These are phyloP conservation scores for Andrena haemorrhoa DNA, from an alignment of 2,888 invertebrate genomes.

Conservation along the genomic window DNA sequence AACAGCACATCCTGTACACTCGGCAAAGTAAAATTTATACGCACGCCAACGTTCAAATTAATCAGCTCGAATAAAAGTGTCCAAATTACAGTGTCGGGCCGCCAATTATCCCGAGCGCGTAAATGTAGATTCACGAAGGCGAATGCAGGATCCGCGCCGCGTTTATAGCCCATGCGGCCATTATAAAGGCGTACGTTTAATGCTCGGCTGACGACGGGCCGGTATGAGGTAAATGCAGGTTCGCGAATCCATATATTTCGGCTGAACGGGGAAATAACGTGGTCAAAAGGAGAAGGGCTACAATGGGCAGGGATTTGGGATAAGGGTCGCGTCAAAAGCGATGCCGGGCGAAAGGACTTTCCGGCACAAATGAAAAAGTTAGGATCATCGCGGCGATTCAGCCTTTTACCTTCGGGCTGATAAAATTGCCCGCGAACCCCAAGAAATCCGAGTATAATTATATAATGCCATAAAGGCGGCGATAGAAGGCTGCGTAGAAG, in stretches of 20 bases:
- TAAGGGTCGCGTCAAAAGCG: conserved; percentile 39
- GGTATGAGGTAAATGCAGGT: conserved; percentile 13
- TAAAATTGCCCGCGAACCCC: conserved; percentile 51
- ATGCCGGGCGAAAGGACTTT: conserved; percentile 18
- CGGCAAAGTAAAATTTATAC: not conserved
- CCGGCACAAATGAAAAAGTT: conserved; percentile 59
- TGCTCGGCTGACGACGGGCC: conserved; percentile 19
- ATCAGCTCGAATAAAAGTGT: not conserved
- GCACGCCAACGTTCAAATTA: not conserved
- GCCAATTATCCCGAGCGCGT: conserved; percentile 4
- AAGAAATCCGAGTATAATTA: conserved; percentile 50
- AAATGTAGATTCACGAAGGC: not conserved
- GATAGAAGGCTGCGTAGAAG: conserved; percentile 14
- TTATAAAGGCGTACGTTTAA: conserved; percentile 14
- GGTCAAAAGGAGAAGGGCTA: conserved; percentile 25
- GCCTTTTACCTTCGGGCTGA: conserved; percentile 51
- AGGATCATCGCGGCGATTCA: conserved; percentile 56
- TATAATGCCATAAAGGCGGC: conserved; percentile 26
- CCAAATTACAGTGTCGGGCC: not conserved
- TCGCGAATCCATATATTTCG: conserved; percentile 52
- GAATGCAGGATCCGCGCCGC: conserved; percentile 1
- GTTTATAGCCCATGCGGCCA: conserved; percentile 6
- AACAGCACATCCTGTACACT: not conserved
- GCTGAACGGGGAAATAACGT: conserved; percentile 35
- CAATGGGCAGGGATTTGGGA: conserved; percentile 61